phyloP scores from a whole-genome alignment of 2,888 invertebrate genomes.

The Trichopria drosophilae region DNA sequence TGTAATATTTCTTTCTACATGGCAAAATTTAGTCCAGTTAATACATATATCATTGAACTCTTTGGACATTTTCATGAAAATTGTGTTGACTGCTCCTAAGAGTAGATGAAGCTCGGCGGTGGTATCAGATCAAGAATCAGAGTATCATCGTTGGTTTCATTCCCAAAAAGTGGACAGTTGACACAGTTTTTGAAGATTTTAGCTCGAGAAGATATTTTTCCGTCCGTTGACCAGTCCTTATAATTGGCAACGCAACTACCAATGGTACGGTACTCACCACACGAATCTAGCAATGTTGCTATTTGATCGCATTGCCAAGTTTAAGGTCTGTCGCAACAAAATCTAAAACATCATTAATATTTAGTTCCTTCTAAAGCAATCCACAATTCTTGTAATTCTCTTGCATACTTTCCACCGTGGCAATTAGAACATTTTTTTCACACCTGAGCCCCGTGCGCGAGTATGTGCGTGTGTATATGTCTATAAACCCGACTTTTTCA shows the following conservation, averaged over 20 bases:
- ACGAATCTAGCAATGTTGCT: not conserved
- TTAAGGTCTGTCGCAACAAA: slow-evolving; percentile 3
- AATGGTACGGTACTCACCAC: too few relatives aligned
- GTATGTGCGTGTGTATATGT: too few relatives aligned
- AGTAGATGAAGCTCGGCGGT: slow-evolving; percentile 6
- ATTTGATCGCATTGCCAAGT: slow-evolving; percentile 2
- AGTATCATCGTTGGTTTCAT: slow-evolving; percentile 3
- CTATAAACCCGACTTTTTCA: too few relatives aligned
- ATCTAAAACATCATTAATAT: not conserved
- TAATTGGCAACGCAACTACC: not conserved
- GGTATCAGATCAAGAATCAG: slow-evolving; percentile 3
- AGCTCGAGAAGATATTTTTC: not conserved
- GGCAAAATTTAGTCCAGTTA: slow-evolving; percentile 2
- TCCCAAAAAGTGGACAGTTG: slow-evolving; percentile 2
- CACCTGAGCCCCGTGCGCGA: not conserved
- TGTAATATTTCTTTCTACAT: slow-evolving; percentile 1
- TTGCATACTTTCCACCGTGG: not conserved
- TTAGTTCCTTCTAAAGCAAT: slow-evolving; percentile 1
- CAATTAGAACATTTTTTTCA: slow-evolving; percentile 1
- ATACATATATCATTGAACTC: too few relatives aligned
- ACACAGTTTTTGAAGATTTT: slow-evolving; percentile 1
- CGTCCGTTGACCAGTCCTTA: not conserved
- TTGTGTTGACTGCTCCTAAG: too few relatives aligned
- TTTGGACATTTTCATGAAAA: too few relatives aligned
- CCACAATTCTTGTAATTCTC: slow-evolving; percentile 1